Base-by-base conservation (phyloP, 2,797 vertebrate genomes). In the Chloroceryle inda region DNA sequence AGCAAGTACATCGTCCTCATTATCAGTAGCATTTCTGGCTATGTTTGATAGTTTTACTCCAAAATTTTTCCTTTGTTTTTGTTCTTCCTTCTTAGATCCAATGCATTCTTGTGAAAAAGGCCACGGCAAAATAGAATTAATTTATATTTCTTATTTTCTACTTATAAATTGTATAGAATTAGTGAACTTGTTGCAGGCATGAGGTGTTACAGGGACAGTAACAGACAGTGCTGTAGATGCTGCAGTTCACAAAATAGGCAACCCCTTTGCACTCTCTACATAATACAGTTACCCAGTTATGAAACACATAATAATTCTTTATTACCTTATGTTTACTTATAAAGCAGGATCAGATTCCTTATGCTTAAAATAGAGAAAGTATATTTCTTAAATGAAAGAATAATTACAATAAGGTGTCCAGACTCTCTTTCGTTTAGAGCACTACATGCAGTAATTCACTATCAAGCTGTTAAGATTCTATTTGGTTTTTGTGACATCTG, bases 401-500 rank as follows among this genome's bases (percentile, higher is more conserved):
- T n/a, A 75, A 31, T 26, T 79, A 52, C 27, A 73, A 56, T 66
- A 40, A 81, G 5, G 1, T 59, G 79, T 35, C 3, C 1, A 5
- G 62, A 11, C 3, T 61, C 17, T 66, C 56, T 77, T 88, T 80
- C 6, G 20, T 83, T 53, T 91, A 63, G 53, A 88, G 27, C 9
- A 38, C 6, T 63, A 20, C 1, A 9, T 40, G 10, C 72, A 88
- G 55, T 64, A 77, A 22, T 75, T 52, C 50, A 29, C 50, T 52
- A 16, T 50, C 49, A 27, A 50, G 26, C 49, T 50, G 26, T 52
- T 52, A 74, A 31, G 21, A 44, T 75, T 69, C 23, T n/a, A 37
- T n/a, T 53, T 0, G 0, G 1, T 58, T 62, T 71, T 62, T 68
- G 7, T 73, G 10, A 18, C 4, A 1, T 13, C n/a, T 45, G 31